phyloP scores from a whole-genome alignment of 2,113 vertebrate species.

The Todiramphus saurophagus region DNA sequence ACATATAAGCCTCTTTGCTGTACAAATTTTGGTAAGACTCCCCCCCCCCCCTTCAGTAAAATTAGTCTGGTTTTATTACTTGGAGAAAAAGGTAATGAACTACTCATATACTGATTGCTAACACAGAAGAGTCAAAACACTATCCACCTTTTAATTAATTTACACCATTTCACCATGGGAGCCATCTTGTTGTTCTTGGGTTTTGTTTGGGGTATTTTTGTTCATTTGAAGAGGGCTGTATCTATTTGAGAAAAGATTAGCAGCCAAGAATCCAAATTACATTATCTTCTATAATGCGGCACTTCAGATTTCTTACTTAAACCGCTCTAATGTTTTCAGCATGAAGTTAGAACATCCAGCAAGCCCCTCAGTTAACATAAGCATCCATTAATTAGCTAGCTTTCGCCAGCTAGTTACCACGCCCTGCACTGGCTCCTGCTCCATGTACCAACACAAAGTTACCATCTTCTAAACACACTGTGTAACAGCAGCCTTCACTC shows the following conservation, averaged over 20 bases:
- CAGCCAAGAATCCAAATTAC: neutral
- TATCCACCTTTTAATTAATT: neutral
- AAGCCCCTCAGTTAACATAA: neutral
- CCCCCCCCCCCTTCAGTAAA: neutral
- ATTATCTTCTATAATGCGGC: neutral
- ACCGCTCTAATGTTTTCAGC: neutral
- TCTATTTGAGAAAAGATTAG: neutral
- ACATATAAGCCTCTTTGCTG: neutral
- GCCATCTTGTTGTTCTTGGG: neutral
- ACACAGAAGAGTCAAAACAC: neutral
- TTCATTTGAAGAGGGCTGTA: neutral
- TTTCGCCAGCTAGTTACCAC: neutral
- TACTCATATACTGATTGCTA: neutral
- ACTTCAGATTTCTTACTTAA: neutral
- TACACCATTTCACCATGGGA: neutral
- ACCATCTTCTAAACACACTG: rapidly evolving
- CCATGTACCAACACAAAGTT: neutral
- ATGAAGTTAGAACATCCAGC: neutral
- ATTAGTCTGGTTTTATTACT: neutral
- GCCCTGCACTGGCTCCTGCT: rapidly evolving
- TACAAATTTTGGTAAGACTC: neutral
- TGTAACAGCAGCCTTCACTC: too few relatives aligned
- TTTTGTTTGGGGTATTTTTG: neutral
- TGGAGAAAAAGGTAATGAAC: neutral
- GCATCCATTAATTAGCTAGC: too few relatives aligned